Percentiles rank a stretch among this genome's conserved stretches.
Conservation (phyloP, 2,888 invertebrate species). For the Epirrhoe alternata region DNA sequence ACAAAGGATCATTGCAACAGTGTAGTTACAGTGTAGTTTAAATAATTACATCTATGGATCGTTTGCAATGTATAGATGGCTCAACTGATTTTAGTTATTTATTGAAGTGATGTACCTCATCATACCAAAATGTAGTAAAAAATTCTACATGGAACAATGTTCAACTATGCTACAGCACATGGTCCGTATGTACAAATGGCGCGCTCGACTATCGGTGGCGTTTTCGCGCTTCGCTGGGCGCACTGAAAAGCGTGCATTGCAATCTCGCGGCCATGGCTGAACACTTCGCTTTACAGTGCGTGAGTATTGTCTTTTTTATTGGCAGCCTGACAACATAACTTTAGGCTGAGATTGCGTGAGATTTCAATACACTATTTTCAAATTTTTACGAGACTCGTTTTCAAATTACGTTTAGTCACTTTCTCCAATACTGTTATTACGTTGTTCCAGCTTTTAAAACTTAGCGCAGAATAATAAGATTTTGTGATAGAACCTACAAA, state of each 20-base stretch:
- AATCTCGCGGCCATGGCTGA: conserved; percentile 67
- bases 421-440: too few species aligned
- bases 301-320: conserved; percentile 47
- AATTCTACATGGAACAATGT: conserved; percentile 18
- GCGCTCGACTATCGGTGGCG: conserved; percentile 43
- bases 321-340: conserved; percentile 12
- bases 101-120: too few species aligned
- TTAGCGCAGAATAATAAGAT: neutral
- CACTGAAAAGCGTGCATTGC: conserved; percentile 68
- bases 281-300: conserved; percentile 60
- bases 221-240: conserved; percentile 67
- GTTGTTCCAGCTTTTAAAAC: neutral
- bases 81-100: too few species aligned
- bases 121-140: neutral
- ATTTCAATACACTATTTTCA: neutral
- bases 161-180: conserved; percentile 7
- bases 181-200: conserved; percentile 1
- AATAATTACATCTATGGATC: too few species aligned
- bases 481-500: neutral
- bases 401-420: too few species aligned
- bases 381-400: too few species aligned
- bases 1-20: too few species aligned
- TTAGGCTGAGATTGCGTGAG: neutral
- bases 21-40: too few species aligned
- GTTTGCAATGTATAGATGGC: neutral